These are phyloP conservation scores for Eptatretus atami DNA, from an alignment of 2,797 vertebrate species.

Conservation along the genomic window DNA sequence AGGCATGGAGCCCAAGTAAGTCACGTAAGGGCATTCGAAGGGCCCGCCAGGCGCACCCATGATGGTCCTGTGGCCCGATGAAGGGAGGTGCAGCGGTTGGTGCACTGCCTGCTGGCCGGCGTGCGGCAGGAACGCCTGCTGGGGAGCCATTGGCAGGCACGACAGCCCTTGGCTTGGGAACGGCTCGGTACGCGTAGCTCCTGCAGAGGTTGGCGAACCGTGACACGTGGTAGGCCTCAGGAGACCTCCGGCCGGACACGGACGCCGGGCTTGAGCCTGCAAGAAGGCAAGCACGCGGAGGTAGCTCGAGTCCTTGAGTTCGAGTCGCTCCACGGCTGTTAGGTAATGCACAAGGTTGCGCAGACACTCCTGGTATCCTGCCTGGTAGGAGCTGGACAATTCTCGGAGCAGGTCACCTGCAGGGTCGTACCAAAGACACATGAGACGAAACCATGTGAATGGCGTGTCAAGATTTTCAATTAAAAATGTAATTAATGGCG, in stretches of 20 bases:
- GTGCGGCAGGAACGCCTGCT: background rate
- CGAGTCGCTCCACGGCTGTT: constrained; percentile 70
- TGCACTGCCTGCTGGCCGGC: background rate
- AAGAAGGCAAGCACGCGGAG: constrained; percentile 81
- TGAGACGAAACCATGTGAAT: background rate
- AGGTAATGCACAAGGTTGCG: constrained; percentile 92
- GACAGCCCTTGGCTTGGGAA: background rate
- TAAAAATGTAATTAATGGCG: too few species aligned
- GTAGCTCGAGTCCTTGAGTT: constrained; percentile 87
- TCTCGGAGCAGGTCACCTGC: constrained; percentile 54
- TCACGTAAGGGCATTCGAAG: constrained; percentile 1
- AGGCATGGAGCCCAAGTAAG: background rate
- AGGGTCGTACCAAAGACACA: background rate
- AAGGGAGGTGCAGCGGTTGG: background rate
- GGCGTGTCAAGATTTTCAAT: too few species aligned
- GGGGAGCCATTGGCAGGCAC: background rate
- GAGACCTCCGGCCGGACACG: background rate
- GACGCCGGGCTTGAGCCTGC: constrained; percentile 46
- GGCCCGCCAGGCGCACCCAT: background rate
- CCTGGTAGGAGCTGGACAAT: constrained; percentile 96
- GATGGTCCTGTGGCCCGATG: background rate
- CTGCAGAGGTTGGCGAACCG: background rate
- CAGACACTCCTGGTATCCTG: constrained; percentile 93
- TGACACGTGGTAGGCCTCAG: background rate
- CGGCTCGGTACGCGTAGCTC: too few species aligned